Percentiles rank a stretch among this genome's conserved stretches.
Evolutionary conservation across 2,797 vertebrate species (phyloP).

Genomic region (Graptemys geographica): DNA sequence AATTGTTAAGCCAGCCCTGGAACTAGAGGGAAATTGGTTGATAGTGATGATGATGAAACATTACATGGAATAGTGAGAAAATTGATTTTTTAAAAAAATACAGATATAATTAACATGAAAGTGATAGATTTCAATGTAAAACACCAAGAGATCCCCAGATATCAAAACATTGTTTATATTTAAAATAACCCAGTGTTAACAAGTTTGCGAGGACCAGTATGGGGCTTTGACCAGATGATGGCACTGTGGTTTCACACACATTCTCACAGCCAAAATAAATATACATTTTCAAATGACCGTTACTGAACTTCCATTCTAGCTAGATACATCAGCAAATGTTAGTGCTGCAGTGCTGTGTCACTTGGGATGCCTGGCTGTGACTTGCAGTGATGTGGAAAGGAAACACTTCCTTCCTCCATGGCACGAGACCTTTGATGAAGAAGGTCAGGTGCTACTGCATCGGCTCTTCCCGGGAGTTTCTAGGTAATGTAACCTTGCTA

Average conservation of each 20-base stretch:
- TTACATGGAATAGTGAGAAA: background rate
- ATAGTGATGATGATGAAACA: background rate
- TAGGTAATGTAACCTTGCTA: background rate
- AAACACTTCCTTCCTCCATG: constrained; percentile 16
- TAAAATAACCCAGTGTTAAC: rapidly evolving
- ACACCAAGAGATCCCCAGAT: background rate
- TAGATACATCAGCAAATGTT: constrained; percentile 31
- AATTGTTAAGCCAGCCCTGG: background rate
- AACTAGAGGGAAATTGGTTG: background rate
- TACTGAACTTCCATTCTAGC: constrained; percentile 26
- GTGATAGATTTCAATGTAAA: background rate
- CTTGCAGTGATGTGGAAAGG: constrained; percentile 5
- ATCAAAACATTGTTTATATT: background rate
- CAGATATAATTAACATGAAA: background rate
- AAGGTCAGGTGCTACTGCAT: background rate
- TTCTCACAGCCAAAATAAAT: background rate
- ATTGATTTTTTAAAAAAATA: background rate
- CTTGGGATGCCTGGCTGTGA: constrained; percentile 18
- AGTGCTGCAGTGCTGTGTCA: constrained; percentile 20
- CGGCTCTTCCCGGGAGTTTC: background rate
- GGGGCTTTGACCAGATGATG: constrained; percentile 68
- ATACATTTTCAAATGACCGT: background rate
- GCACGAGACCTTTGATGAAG: background rate
- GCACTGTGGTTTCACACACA: constrained; percentile 72
- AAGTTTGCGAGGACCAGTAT: background rate